A percentile compares a stretch with the other conserved stretches of the same genome.
Evolutionary conservation across 2,113 vertebrate species (phyloP).

Genomic region (Puffinus mauretanicus): DNA sequence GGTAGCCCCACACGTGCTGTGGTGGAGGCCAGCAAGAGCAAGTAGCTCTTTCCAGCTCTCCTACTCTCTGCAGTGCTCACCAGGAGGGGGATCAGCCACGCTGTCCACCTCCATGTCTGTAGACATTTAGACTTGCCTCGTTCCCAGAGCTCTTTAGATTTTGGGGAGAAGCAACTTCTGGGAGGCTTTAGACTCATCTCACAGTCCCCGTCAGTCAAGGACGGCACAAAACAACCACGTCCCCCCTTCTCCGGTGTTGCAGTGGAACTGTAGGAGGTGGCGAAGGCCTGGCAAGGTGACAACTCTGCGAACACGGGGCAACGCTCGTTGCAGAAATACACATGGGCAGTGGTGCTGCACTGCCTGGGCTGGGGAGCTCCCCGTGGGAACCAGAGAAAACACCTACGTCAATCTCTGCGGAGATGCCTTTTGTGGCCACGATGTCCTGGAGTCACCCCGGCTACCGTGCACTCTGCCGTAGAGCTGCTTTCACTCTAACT

Average conservation of each 20-base stretch:
- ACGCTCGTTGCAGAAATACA: neutral
- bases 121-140: neutral
- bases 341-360: accelerated
- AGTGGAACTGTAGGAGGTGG: neutral
- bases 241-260: neutral
- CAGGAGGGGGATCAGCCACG: accelerated
- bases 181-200: neutral
- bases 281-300: neutral
- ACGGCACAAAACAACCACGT: accelerated
- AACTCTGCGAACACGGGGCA: accelerated
- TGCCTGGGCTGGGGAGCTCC: neutral
- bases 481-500: neutral
- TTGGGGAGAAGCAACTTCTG: neutral
- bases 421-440: neutral
- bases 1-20: accelerated
- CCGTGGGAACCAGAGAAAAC: neutral
- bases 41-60: neutral
- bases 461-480: accelerated
- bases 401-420: neutral
- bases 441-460: neutral
- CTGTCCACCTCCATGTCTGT: neutral
- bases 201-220: neutral
- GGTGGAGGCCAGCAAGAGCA: neutral
- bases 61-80: neutral
- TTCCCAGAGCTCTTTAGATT: neutral